Evolutionary conservation across 2,888 invertebrate genomes (phyloP).

Genomic region (Tridacna gigas): DNA sequence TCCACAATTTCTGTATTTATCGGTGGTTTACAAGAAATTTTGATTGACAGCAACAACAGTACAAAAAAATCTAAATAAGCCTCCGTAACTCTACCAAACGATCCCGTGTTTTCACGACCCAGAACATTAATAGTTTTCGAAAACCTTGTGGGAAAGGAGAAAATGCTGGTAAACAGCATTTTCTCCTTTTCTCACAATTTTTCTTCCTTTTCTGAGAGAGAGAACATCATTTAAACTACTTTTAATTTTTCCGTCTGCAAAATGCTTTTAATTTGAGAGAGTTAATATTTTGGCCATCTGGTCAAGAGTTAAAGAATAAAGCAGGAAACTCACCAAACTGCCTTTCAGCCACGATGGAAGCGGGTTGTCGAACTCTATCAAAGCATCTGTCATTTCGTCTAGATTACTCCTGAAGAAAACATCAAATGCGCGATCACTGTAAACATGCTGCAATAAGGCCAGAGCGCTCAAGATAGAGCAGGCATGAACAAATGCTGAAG

Average conservation of each 20-base stretch:
- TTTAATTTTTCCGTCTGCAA: too few species aligned
- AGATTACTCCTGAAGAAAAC: slow-evolving; percentile 66
- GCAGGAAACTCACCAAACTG: slow-evolving; percentile 61
- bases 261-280: too few species aligned
- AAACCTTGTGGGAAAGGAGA: neutral
- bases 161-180: neutral
- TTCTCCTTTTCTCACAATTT: neutral
- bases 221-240: too few species aligned
- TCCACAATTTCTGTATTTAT: too few species aligned
- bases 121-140: neutral
- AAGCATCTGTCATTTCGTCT: slow-evolving; percentile 60
- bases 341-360: slow-evolving; percentile 69
- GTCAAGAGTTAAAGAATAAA: slow-evolving; percentile 89
- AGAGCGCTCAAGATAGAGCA: neutral
- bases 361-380: slow-evolving; percentile 62
- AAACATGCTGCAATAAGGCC: neutral
- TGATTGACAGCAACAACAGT: too few species aligned
- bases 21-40: too few species aligned
- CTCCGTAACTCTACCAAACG: too few species aligned
- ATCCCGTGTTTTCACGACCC: too few species aligned
- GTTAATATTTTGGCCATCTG: too few species aligned
- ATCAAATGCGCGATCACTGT: slow-evolving; percentile 60
- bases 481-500: neutral
- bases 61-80: too few species aligned
- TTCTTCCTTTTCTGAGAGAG: too few species aligned